Evolutionary conservation across 2,888 invertebrate species (phyloP).

Genomic region (Cyclophora punctaria): DNA sequence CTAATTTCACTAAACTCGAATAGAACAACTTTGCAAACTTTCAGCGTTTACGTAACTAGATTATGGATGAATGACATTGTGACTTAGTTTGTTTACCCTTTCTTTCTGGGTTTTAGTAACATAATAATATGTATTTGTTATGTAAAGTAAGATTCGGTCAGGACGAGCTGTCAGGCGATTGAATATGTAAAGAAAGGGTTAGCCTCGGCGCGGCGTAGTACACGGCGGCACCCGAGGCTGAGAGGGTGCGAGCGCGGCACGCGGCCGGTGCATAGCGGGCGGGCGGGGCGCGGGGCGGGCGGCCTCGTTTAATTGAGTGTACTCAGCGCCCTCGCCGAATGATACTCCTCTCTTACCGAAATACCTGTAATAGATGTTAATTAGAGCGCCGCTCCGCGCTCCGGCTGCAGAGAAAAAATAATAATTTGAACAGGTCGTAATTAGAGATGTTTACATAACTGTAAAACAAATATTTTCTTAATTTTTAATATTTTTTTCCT

Average conservation of each 20-base stretch:
- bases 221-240: background rate
- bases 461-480: slow-evolving; percentile 73
- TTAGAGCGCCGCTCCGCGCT: slow-evolving; percentile 59
- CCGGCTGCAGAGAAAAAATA: slow-evolving; percentile 62
- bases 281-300: slow-evolving; percentile 23
- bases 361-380: slow-evolving; percentile 74
- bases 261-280: slow-evolving; percentile 8
- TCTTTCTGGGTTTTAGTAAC: too few species aligned
- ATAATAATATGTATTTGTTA: too few species aligned
- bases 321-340: slow-evolving; percentile 69
- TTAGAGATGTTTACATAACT: slow-evolving; percentile 74
- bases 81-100: too few species aligned
- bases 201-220: too few species aligned
- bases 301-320: slow-evolving; percentile 69
- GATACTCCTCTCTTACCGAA: slow-evolving; percentile 67
- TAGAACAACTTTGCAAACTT: too few species aligned
- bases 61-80: too few species aligned
- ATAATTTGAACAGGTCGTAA: slow-evolving; percentile 74
- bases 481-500: slow-evolving; percentile 68
- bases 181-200: too few species aligned
- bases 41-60: too few species aligned
- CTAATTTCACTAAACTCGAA: too few species aligned
- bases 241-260: slow-evolving; percentile 3
- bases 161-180: too few species aligned
- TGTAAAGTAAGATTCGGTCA: too few species aligned